A percentile compares a stretch with the other conserved stretches of the same genome.
These are phyloP conservation scores for Virgularia gustaviana DNA, from an alignment of 92 coral and sea anemone genomes.

Conservation along the genomic window DNA sequence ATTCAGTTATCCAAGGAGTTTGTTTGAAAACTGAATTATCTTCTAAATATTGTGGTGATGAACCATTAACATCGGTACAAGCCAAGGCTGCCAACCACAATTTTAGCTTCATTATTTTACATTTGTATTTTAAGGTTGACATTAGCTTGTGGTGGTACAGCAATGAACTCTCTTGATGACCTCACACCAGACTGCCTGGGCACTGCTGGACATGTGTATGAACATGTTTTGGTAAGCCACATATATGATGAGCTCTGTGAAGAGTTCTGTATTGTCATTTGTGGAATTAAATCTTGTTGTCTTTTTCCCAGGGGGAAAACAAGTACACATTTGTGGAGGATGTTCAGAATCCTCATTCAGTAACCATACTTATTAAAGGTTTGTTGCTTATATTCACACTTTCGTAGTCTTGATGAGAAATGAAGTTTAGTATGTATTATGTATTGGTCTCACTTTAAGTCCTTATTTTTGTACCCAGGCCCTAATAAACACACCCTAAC, in stretches of 20 bases:
- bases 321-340: slow-evolving; percentile 94
- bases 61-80: neutral
- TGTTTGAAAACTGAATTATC: neutral
- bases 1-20: neutral
- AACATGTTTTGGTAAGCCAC: slow-evolving; percentile 85
- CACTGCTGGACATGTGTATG: slow-evolving; percentile 88
- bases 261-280: neutral
- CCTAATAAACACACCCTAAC: slow-evolving; percentile 96
- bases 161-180: slow-evolving; percentile 94
- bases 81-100: neutral
- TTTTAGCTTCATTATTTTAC: too few relatives aligned
- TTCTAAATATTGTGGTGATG: neutral
- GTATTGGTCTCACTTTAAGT: too few relatives aligned
- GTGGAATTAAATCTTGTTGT: neutral
- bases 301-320: slow-evolving; percentile 73
- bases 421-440: too few relatives aligned
- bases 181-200: slow-evolving; percentile 80
- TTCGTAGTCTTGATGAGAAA: too few relatives aligned
- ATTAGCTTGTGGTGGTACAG: slow-evolving; percentile 95
- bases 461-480: slow-evolving; percentile 46
- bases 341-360: slow-evolving; percentile 86
- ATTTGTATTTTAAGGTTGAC: slow-evolving; percentile 61
- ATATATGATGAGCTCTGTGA: too few relatives aligned
- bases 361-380: slow-evolving; percentile 95
- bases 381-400: slow-evolving; percentile 5